Percentiles rank a stretch among this genome's conserved stretches.
phyloP scores from a whole-genome alignment of 2,797 vertebrate species.

The Alouatta caraya region DNA sequence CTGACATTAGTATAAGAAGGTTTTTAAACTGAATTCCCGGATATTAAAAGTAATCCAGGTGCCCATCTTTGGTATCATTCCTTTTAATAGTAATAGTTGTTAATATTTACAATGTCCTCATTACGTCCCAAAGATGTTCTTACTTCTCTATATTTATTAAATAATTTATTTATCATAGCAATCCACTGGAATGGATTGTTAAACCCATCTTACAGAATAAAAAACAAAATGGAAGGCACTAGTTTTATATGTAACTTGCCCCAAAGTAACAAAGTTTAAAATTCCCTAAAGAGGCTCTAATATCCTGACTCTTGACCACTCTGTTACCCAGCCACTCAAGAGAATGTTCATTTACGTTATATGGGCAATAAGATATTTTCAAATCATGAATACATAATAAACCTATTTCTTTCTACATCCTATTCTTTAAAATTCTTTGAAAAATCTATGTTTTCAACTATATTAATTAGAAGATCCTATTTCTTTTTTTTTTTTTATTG shows the following conservation, averaged over 20 bases:
- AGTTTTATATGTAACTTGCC: constrained; percentile 13
- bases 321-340: not conserved
- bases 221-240: not conserved
- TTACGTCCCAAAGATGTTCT: not conserved
- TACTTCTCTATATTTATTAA: not conserved
- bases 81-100: not conserved
- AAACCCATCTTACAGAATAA: constrained; percentile 23
- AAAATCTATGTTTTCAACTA: not conserved
- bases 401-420: not conserved
- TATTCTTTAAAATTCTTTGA: not conserved
- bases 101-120: not conserved
- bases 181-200: not conserved
- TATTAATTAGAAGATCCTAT: not conserved
- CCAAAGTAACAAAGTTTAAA: constrained; percentile 1
- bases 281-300: not conserved
- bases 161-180: not conserved
- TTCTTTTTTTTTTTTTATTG: not conserved
- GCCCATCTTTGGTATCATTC: not conserved
- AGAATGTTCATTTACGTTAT: not conserved
- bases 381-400: not conserved
- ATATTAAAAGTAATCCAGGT: not conserved
- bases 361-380: not conserved
- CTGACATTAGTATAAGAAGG: not conserved
- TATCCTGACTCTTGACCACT: not conserved
- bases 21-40: not conserved